Evolutionary conservation across 2,888 invertebrate species (phyloP).

Genomic region (Erynnis tages): DNA sequence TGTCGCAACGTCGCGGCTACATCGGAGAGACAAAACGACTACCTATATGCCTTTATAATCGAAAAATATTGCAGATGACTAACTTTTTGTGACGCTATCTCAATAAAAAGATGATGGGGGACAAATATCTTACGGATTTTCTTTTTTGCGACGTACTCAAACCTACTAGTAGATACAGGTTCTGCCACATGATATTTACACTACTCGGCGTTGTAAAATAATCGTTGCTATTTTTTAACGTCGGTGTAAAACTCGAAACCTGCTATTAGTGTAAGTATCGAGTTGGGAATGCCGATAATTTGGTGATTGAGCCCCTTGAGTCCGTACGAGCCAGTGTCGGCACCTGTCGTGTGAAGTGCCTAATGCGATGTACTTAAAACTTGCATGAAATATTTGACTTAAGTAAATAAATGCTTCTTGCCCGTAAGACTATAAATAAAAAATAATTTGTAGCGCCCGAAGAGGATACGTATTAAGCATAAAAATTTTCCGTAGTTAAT

Average conservation of each 20-base stretch:
- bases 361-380: constrained; percentile 25
- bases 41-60: constrained; percentile 7
- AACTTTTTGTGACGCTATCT: background rate
- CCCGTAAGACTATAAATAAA: constrained; percentile 12
- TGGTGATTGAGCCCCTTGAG: constrained; percentile 56
- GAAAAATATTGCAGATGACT: constrained; percentile 7
- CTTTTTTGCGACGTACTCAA: too few relatives aligned
- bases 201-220: constrained; percentile 56
- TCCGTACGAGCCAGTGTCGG: constrained; percentile 53
- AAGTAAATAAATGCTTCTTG: constrained; percentile 25
- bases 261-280: constrained; percentile 59
- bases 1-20: constrained; percentile 26
- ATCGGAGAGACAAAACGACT: constrained; percentile 19
- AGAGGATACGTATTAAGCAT: background rate
- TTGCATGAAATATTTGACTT: constrained; percentile 26
- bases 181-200: constrained; percentile 54
- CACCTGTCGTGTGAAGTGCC: constrained; percentile 46
- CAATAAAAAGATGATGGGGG: constrained; percentile 6
- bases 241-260: constrained; percentile 56
- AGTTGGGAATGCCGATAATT: constrained; percentile 66
- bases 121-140: constrained; percentile 11
- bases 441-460: background rate
- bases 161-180: constrained; percentile 4
- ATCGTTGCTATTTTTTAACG: constrained; percentile 62
- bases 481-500: constrained; percentile 1